Base-by-base conservation (phyloP, 2,888 invertebrate species). In the Eupithecia tripunctaria region DNA sequence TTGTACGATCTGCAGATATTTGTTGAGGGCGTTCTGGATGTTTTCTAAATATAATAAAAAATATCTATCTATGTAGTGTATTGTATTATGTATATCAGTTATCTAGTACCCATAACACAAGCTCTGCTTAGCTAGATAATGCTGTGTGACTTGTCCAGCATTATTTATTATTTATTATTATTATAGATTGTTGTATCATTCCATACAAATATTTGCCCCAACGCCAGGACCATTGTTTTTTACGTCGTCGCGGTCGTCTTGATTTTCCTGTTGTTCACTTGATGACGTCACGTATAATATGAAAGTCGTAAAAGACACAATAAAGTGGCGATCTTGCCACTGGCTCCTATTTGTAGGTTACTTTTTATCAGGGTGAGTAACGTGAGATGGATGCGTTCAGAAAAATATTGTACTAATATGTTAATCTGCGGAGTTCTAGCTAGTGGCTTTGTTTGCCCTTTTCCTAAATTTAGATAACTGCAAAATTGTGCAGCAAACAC, bases 261-360 rank as follows among this genome's bases (percentile, higher is more conserved):
- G 27, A 29, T 60, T 60, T 60, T 29, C 29, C 29, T 29, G 29
- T 60, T 56, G 29, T 60, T 8, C 29, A 29, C 29, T 29, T 29
- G 60, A 60, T 60, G 60, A 29, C 60, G 60, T 60, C 60, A 60
- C 60, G 60, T 60, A 60, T 60, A 29, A 60, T 60, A 60, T 60
- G 60, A 60, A n/a, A n/a, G 29, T 29, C 60, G 29, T 60, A 60
- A 60, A 60, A 29, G 29, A 29, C 29, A 27, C 6, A 60, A 29
- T 60, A 60, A 27, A 29, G 29, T 60, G 7, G 56, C 5, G 25
- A 0, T 56, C 25, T 25, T 56, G 56, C n/a, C 12, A 25, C 25
- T 12, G 56, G 14, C 21, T 56, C 21, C 21, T 56, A 14, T 21
- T 12, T 56, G 2, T 56, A 56, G 25, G 56, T 25, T 56, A 56